Evolutionary conservation across 2,888 invertebrate species (phyloP), one percentile per base, ranked within the genome.

Genomic region (Drosophila neonasuta): DNA sequence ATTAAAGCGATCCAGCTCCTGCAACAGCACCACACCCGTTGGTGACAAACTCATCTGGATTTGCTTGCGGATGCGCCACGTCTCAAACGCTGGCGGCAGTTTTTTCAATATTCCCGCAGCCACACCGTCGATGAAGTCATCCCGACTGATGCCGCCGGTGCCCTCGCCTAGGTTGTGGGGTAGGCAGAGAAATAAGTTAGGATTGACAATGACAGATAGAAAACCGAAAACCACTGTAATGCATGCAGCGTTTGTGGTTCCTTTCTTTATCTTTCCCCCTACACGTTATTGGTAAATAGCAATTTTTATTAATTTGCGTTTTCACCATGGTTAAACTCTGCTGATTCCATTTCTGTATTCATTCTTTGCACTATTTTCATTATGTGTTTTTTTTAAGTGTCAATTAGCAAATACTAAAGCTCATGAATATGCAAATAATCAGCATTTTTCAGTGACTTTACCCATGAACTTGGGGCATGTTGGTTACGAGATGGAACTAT

Each of bases 1-100:
- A 91, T 98, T 98, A 90, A 97, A 97, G 68, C 97, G 93, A 85
- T 97, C 97, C 41, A 98, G 90, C 90, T 98, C 96, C 92, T 98
- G 97, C 55, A 97, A 92, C 52, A 98, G 91, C 1, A 98, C 97
- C 13, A 97, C 95, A 0, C 96, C 94, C 0, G 96, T 95, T 1
- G 97, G 97, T 4, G 95, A 94, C 79, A 97, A 94, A 75, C 93
- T 94, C 91, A 95, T 92, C 84, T 96, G 96, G 88, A 95, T 95
- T 88, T 94, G 94, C 89, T 95, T 95, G 74, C 95, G 93, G 32
- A 97, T 94, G 88, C 94, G 94, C 92, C 94, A 95, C 50, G 97
- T 92, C 90, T 97, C 97, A 89, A 95, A 97, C 71, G 93, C 92
- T 10, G 90, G 89, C 0, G 97, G 97, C 56, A 97, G 92, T 90